Conservation (phyloP, 2,888 invertebrate species). For the Diaprepes abbreviatus region DNA sequence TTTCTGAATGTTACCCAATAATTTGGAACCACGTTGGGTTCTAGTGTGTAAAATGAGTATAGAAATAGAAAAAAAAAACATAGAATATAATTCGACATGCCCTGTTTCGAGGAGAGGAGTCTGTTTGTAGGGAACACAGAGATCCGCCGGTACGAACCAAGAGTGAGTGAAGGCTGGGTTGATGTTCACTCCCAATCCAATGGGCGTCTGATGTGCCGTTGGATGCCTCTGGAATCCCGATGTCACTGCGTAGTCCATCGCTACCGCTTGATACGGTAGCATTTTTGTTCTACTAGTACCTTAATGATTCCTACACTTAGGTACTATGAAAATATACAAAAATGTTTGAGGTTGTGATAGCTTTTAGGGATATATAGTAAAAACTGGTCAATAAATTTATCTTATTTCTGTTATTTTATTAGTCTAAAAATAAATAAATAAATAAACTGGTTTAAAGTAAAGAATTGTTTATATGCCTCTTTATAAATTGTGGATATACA, state of each 20-base stretch:
- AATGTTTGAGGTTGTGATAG: background rate
- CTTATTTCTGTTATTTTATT: too few relatives aligned
- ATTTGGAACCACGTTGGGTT: slow-evolving; percentile 3
- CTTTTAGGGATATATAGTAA: slow-evolving; percentile 1
- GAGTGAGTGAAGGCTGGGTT: slow-evolving; percentile 91
- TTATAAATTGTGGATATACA: too few relatives aligned
- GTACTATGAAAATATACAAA: slow-evolving; percentile 6
- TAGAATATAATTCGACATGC: slow-evolving; percentile 79
- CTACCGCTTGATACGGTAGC: slow-evolving; percentile 91
- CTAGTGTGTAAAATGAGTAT: slow-evolving; percentile 43
- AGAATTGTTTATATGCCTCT: too few relatives aligned
- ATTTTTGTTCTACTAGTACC: slow-evolving; percentile 65
- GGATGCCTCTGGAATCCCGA: slow-evolving; percentile 58
- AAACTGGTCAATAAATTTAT: too few relatives aligned
- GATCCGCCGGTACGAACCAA: slow-evolving; percentile 95
- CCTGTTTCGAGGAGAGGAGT: slow-evolving; percentile 90
- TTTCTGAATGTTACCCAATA: background rate
- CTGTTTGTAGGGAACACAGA: slow-evolving; percentile 90
- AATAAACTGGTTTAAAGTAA: too few relatives aligned
- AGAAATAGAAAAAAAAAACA: slow-evolving; percentile 63
- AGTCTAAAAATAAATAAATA: too few relatives aligned
- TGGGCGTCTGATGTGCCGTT: slow-evolving; percentile 56
- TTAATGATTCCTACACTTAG: slow-evolving; percentile 20
- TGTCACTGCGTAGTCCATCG: slow-evolving; percentile 85
- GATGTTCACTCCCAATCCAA: slow-evolving; percentile 73